Base-by-base conservation (phyloP, 2,888 invertebrate species). In the Zygothrica quintamaculata region DNA sequence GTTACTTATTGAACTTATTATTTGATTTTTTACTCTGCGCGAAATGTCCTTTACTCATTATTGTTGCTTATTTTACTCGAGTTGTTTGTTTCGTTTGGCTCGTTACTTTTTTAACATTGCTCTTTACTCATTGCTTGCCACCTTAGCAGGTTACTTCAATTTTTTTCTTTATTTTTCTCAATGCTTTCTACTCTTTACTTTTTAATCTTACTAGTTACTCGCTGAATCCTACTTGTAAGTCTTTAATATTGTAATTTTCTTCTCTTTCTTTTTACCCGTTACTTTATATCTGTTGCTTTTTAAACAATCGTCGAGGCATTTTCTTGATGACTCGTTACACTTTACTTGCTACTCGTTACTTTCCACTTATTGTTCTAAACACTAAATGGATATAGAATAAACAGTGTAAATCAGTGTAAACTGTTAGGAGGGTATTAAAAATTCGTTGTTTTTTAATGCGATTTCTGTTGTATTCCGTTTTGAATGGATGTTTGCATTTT, bases 401-500 rank as follows among this genome's bases (percentile, higher is more conserved):
- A 3, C 0, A 4, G 3, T 5, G 7, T 1, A 3, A 5, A 0
- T 3, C 1, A 0, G 2, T 3, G 1, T 26, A n/a, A 12, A 22
- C 34, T 15, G 12, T 16, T 16, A 13, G 5, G 1, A 64, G 74
- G 13, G 64, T 36, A 72, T 68, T 48, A 12, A 0, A 12, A 8
- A 6, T 37, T 42, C 22, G 31, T 12, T 39, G 29, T 18, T 6
- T 12, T 12, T 11, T 9, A n/a, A 29, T 37, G 9, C 11, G 15
- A 15, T n/a, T 31, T 16, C 33, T n/a, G 34, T 36, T 8, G 18
- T n/a, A 39, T 15, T 47, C 61, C 43, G 26, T 48, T 52, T 60
- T 51, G n/a, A n/a, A 42, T 53, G 46, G 31, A 40, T 31, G 15
- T 50, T 48, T 53, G 33, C 33, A 39, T 57, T 56, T 60, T 52